Evolutionary conservation across 37 sponge, comb jelly and placozoan species (phyloP), one percentile per base, ranked within the genome.

Genomic region (Aplysina aerophoba): DNA sequence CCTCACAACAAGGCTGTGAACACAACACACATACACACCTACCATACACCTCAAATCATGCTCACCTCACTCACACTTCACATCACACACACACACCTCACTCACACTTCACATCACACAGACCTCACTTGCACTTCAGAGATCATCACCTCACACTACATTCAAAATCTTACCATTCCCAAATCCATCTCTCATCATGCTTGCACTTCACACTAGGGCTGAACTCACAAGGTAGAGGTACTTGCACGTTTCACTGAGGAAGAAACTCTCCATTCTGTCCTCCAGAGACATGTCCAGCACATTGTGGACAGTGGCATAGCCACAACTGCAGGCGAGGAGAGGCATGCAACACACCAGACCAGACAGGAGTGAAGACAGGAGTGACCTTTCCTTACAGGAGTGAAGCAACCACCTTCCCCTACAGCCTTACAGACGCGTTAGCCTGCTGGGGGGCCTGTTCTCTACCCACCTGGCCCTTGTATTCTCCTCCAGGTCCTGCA

Each of bases 201-300:
- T 20, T 71, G 35, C 21, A 77, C 79, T 62, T 0, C 16, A 53
- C 11, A 64, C 24, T 6, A 16, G 0, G n/a, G n/a, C n/a, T n/a
- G n/a, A n/a, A 41, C 92, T 81, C 40, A 96, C 97, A 81, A 98
- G 77, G 72, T 94, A 98, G 27, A 98, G 89, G 66, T 98, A 98
- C 84, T 98, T 98, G 87, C 91, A 94, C 6, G 96, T 98, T 86
- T 98, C 98, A 84, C 98, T 98, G 34, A 98, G 94, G 73, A 98
- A 98, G 90, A 98, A 98, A 83, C 98, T 98, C 90, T 98, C 98
- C 98, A 98, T 98, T 67, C 98, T 71, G 80, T 98, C 98, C 77
- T 98, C 98, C 58, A 85, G 91, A 33, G 90, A 80, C 83, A 92
- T 98, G 63, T 89, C 85, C 28, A 90, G 74, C n/a, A 98, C 96